Evolutionary conservation across 2,888 invertebrate genomes (phyloP).

Genomic region (Sminthurinus aureus): DNA sequence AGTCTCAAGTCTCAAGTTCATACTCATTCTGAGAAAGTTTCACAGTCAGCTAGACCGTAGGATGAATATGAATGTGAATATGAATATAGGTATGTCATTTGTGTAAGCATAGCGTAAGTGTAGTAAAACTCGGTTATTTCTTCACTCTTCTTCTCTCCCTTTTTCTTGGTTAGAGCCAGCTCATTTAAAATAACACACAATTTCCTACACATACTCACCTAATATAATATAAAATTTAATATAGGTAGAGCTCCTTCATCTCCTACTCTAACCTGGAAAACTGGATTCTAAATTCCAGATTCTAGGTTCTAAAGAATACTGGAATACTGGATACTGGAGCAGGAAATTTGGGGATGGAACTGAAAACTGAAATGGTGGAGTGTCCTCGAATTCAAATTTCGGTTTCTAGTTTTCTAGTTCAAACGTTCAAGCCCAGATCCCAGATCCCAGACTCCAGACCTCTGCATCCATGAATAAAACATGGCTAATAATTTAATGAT

Average conservation of each 20-base stretch:
- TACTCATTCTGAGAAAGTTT: background rate
- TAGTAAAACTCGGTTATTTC: slow-evolving; percentile 15
- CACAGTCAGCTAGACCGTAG: background rate
- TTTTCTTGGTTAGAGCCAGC: background rate
- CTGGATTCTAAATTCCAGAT: too few species aligned
- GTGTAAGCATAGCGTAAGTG: background rate
- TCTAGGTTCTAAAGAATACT: too few species aligned
- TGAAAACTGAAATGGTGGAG: too few species aligned
- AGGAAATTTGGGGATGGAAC: too few species aligned
- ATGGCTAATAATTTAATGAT: background rate
- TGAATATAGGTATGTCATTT: slow-evolving; percentile 5
- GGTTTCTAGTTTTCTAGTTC: background rate
- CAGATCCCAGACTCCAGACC: background rate
- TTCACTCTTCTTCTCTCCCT: background rate
- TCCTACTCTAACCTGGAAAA: too few species aligned
- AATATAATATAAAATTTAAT: too few species aligned
- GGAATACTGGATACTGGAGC: too few species aligned
- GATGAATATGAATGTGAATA: background rate
- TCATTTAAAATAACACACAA: background rate
- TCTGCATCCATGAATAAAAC: background rate
- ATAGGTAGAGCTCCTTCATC: too few species aligned
- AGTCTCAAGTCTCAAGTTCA: background rate
- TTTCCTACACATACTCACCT: too few species aligned
- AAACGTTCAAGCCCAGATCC: too few species aligned
- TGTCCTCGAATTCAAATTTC: background rate